phyloP scores from a whole-genome alignment of 2,797 vertebrate species.

The Leptatherina wallacei region DNA sequence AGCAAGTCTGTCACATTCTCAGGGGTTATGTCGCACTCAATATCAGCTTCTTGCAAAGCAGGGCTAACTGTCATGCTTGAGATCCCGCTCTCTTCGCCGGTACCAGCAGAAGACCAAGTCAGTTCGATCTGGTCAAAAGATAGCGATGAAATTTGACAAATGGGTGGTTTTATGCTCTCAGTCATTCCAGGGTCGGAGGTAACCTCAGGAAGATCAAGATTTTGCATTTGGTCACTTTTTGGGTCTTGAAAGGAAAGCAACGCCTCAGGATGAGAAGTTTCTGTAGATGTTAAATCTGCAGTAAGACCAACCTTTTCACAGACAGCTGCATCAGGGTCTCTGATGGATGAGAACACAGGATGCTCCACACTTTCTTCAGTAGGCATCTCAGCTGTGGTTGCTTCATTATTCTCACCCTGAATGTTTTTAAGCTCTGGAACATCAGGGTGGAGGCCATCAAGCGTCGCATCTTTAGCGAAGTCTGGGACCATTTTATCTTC shows the following conservation, averaged over 20 bases:
- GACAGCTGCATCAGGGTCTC: not conserved
- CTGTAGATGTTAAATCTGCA: not conserved
- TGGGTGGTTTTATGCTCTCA: not conserved
- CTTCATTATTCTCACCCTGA: not conserved
- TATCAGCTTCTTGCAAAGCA: slow-evolving; percentile 36
- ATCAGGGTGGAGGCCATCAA: not conserved
- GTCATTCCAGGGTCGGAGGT: slow-evolving; percentile 1
- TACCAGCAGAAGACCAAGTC: slow-evolving; percentile 27
- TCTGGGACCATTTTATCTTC: not conserved
- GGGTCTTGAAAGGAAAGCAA: slow-evolving; percentile 10
- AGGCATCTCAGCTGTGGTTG: not conserved
- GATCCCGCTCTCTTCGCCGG: slow-evolving; percentile 67
- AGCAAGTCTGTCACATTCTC: not conserved
- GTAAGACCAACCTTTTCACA: not conserved
- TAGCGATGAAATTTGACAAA: slow-evolving; percentile 4
- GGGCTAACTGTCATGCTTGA: slow-evolving; percentile 73
- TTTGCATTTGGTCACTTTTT: slow-evolving; percentile 11
- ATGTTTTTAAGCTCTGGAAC: not conserved
- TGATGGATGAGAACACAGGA: not conserved
- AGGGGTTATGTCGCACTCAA: slow-evolving; percentile 1
- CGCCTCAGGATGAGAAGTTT: slow-evolving; percentile 1
- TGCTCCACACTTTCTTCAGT: slow-evolving; percentile 1
- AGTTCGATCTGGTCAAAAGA: slow-evolving; percentile 27
- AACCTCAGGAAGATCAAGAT: not conserved
- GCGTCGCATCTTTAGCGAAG: slow-evolving; percentile 4